Conservation (phyloP, 2,797 vertebrate genomes). For the Clarias fuscus region DNA sequence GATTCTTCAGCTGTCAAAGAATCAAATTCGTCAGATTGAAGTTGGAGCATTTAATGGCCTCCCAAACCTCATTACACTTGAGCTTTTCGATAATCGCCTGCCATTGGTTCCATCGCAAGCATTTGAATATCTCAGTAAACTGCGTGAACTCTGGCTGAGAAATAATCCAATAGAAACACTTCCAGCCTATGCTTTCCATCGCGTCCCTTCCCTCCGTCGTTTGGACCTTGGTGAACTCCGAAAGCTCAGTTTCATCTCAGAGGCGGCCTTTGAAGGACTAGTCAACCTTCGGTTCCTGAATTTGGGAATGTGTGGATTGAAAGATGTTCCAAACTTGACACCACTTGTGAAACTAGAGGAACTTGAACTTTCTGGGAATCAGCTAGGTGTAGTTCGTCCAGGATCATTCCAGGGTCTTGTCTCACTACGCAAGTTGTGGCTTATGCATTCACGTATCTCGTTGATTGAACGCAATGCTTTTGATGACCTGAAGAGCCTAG, state of each 20-base stretch:
- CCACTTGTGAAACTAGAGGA: slow-evolving; percentile 89
- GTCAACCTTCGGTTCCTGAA: slow-evolving; percentile 94
- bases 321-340: slow-evolving; percentile 94
- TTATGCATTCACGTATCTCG: slow-evolving; percentile 93
- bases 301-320: slow-evolving; percentile 95
- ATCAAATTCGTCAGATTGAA: slow-evolving; percentile 92
- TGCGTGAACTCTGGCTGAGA: slow-evolving; percentile 92
- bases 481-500: slow-evolving; percentile 93
- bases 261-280: slow-evolving; percentile 92
- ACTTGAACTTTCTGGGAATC: slow-evolving; percentile 92
- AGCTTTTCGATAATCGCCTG: slow-evolving; percentile 96
- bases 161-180: slow-evolving; percentile 98
- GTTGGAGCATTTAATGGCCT: slow-evolving; percentile 97
- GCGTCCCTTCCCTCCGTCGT: slow-evolving; percentile 89
- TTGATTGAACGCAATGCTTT: slow-evolving; percentile 96
- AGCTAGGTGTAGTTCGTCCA: slow-evolving; percentile 86
- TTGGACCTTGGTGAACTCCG: slow-evolving; percentile 93
- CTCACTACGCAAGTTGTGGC: slow-evolving; percentile 89
- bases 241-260: slow-evolving; percentile 93
- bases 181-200: slow-evolving; percentile 93
- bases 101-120: slow-evolving; percentile 93
- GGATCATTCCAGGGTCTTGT: slow-evolving; percentile 93
- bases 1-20: slow-evolving; percentile 96
- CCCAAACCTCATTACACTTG: slow-evolving; percentile 94
- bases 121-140: slow-evolving; percentile 96